phyloP scores from a whole-genome alignment of 2,113 vertebrate species.

The Glaucomys volans region DNA sequence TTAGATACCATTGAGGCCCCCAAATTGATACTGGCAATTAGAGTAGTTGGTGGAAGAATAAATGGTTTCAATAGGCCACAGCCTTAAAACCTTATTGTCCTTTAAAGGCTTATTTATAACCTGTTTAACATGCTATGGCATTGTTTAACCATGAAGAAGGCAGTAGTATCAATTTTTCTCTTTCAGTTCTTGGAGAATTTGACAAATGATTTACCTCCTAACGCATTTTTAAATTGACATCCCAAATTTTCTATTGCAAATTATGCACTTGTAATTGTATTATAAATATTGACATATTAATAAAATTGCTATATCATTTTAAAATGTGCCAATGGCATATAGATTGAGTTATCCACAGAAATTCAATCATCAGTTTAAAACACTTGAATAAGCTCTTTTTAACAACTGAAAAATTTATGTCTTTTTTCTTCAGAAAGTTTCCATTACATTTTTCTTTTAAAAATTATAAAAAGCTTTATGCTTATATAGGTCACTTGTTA shows the following conservation, averaged over 20 bases:
- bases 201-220: background rate
- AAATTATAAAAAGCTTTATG: background rate
- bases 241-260: background rate
- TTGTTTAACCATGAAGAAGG: background rate
- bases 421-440: background rate
- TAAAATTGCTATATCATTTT: background rate
- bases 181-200: background rate
- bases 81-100: background rate
- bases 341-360: background rate
- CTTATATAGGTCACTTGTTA: background rate
- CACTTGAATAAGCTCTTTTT: conserved; percentile 20
- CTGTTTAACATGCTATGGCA: background rate
- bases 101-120: background rate
- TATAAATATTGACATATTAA: conserved; percentile 13
- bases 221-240: background rate
- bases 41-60: background rate
- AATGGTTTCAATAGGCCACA: background rate
- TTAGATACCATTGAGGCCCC: background rate
- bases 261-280: background rate
- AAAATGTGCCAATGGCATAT: background rate
- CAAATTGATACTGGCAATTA: background rate
- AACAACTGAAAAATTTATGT: background rate
- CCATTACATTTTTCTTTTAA: background rate
- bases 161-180: background rate
- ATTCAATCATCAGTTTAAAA: background rate